These are phyloP conservation scores for Lottia scabra DNA, from an alignment of 2,888 invertebrate species.

Conservation along the genomic window DNA sequence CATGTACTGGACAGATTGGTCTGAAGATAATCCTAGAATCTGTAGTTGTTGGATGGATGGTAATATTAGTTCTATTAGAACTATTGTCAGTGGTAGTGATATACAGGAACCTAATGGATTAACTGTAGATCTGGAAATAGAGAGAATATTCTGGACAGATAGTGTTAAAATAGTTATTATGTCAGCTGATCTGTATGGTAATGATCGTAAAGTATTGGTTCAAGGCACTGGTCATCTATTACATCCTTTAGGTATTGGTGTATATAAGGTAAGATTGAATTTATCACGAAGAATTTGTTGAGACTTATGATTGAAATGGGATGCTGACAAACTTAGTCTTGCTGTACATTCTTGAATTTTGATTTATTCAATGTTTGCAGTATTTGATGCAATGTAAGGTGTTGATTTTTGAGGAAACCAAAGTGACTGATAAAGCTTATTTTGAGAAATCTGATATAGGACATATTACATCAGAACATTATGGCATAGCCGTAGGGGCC, in stretches of 20 bases:
- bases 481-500: too few species aligned
- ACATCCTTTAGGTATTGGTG: constrained; percentile 88
- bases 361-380: too few species aligned
- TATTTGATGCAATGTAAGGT: too few species aligned
- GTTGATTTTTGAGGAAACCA: too few species aligned
- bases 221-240: constrained; percentile 74
- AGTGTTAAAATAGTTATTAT: constrained; percentile 75
- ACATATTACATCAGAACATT: too few species aligned
- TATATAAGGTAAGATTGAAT: constrained; percentile 76
- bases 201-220: constrained; percentile 71
- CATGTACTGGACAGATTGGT: constrained; percentile 92
- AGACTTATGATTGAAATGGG: too few species aligned
- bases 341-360: too few species aligned
- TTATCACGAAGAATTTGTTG: too few species aligned
- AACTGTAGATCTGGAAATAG: constrained; percentile 84
- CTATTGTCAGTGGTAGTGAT: constrained; percentile 70
- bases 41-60: constrained; percentile 86
- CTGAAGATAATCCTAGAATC: constrained; percentile 81
- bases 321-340: too few species aligned
- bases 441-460: too few species aligned
- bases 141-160: constrained; percentile 83
- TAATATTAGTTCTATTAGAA: constrained; percentile 70
- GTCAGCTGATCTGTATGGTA: constrained; percentile 80
- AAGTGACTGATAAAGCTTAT: too few species aligned
- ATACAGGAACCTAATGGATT: constrained; percentile 91